Base-by-base conservation (phyloP, 2,797 vertebrate genomes). In the Catostomus latipinnis region DNA sequence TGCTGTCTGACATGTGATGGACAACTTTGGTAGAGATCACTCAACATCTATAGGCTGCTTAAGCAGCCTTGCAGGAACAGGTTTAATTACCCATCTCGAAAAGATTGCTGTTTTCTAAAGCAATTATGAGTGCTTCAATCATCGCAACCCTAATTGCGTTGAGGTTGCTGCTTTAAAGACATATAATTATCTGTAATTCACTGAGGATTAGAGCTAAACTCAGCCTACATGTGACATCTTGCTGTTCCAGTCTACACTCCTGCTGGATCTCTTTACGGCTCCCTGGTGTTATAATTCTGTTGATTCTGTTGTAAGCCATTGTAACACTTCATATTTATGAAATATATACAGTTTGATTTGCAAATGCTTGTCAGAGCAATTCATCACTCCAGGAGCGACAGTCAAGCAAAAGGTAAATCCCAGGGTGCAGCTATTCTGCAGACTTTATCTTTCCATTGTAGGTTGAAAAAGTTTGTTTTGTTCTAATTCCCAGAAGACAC, bases 161-260 rank as follows among this genome's bases (percentile, higher is more conserved):
- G 70, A 69, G 75, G 72, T 84, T 50, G 76, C 48, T 61, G 63
- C 63, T 66, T 80, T 84, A 84, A 83, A 86, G 81, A 82, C 60
- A 86, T 88, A 78, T 84, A 73, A 87, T 89, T 88, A 87, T 88
- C 79, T 73, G 58, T 78, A 84, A 86, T 86, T 86, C 80, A 82
- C 78, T 34, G 77, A 79, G 82, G 80, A 85, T 82, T 82, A 82
- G 75, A 66, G 62, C 79, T 80, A 83, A 79, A 74, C 56, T 79
- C 71, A 73, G 63, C 68, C 56, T 9, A 4, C 71, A 18, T 80
- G 76, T 77, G 79, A 63, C 66, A 67, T 22, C 18, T 70, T 54
- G 34, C 34, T 5, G 57, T 68, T 70, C 9, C 76, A 74, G 66
- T 77, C 81, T 79, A 75, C 58, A 6, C 71, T 69, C 13, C 43